phyloP scores from a whole-genome alignment of 2,888 invertebrate species.

The Aethes cnicana region DNA sequence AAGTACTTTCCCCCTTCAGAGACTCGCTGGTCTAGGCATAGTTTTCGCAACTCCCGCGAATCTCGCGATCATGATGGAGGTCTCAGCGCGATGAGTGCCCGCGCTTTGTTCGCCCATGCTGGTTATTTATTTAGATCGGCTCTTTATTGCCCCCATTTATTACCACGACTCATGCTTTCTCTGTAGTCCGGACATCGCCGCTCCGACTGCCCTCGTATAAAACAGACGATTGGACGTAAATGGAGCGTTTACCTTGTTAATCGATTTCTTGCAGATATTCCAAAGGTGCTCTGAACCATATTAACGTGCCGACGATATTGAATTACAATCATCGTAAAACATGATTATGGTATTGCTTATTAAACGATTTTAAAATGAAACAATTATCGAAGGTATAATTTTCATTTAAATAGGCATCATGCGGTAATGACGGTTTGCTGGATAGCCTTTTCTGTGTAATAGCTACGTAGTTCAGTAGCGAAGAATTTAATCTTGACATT shows the following conservation, averaged over 20 bases:
- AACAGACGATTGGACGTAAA: conserved; percentile 42
- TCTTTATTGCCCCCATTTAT: conserved; percentile 53
- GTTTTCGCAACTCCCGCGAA: conserved; percentile 1
- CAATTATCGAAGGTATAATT: conserved; percentile 22
- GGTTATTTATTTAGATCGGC: conserved; percentile 47
- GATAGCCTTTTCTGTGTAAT: conserved; percentile 40
- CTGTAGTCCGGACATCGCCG: conserved; percentile 47
- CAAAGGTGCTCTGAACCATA: conserved; percentile 6
- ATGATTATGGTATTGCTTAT: conserved; percentile 9
- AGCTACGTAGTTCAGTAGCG: conserved; percentile 42
- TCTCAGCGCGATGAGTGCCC: conserved; percentile 14
- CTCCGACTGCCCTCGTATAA: conserved; percentile 37
- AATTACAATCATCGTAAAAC: conserved; percentile 22
- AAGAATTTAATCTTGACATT: conserved; percentile 46
- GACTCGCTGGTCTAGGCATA: neutral
- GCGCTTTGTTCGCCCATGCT: conserved; percentile 39
- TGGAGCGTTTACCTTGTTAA: conserved; percentile 44
- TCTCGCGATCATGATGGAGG: conserved; percentile 17
- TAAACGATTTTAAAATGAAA: conserved; percentile 30
- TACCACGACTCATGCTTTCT: conserved; percentile 52
- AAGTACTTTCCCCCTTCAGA: no score
- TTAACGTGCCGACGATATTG: conserved; percentile 14
- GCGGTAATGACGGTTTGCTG: conserved; percentile 21
- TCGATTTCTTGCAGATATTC: conserved; percentile 34
- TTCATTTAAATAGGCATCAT: conserved; percentile 26